Percentiles rank a stretch among this genome's conserved stretches.
Conservation (phyloP, 2,797 vertebrate species). For the Cercopithecus mitis region DNA sequence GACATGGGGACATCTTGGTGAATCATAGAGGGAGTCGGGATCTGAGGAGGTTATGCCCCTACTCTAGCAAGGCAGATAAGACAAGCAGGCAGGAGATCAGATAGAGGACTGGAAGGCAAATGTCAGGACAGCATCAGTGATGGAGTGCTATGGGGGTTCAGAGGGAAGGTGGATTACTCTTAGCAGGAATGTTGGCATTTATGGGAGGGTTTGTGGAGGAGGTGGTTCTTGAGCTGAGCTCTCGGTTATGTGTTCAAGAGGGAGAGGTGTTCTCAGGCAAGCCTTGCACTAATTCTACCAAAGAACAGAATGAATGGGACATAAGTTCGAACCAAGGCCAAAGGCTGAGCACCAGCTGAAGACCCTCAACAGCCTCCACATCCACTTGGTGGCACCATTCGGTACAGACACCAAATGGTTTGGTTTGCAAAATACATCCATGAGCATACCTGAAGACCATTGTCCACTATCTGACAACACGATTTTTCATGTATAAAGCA, state of each 20-base stretch:
- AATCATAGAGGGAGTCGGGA: not conserved
- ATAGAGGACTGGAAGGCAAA: not conserved
- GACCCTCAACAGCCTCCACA: slow-evolving; percentile 12
- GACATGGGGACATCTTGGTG: not conserved
- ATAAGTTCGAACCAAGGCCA: slow-evolving; percentile 1
- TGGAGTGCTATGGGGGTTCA: not conserved
- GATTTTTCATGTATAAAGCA: slow-evolving; percentile 63
- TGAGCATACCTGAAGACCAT: slow-evolving; percentile 55
- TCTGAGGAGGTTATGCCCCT: not conserved
- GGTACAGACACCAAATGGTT: slow-evolving; percentile 5
- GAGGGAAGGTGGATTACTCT: not conserved
- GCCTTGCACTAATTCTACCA: slow-evolving; percentile 61
- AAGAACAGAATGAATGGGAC: slow-evolving; percentile 42
- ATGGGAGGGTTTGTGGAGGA: slow-evolving; percentile 16
- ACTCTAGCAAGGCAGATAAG: not conserved
- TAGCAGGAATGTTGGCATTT: not conserved
- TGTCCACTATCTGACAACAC: slow-evolving; percentile 35
- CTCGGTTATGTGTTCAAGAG: not conserved
- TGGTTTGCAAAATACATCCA: slow-evolving; percentile 25
- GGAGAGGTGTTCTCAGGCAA: slow-evolving; percentile 22
- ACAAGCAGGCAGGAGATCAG: not conserved
- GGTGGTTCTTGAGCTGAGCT: slow-evolving; percentile 68
- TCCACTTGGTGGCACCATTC: slow-evolving; percentile 18
- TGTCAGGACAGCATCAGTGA: not conserved
- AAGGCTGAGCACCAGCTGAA: slow-evolving; percentile 70